Conservation (phyloP, 2,888 invertebrate genomes). For the Neocrepidodera transversa region DNA sequence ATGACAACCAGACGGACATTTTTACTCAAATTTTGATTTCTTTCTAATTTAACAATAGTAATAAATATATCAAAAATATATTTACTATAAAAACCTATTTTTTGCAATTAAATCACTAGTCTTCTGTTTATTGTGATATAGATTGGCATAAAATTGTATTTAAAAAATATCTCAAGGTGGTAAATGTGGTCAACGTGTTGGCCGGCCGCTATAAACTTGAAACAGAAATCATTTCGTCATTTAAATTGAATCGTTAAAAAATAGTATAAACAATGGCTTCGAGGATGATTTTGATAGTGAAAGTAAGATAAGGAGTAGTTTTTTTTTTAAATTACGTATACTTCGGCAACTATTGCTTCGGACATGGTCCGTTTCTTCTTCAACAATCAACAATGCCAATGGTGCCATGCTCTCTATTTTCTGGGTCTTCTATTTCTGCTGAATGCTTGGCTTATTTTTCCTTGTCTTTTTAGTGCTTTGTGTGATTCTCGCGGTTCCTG, state of each 20-base stretch:
- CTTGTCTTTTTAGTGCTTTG: neutral
- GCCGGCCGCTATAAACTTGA: too few relatives aligned
- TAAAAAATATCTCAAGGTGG: too few relatives aligned
- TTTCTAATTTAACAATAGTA: too few relatives aligned
- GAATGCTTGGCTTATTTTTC: neutral
- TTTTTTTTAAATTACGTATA: conserved; percentile 51
- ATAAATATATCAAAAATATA: too few relatives aligned
- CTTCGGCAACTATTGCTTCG: conserved; percentile 51
- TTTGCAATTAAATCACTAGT: too few relatives aligned
- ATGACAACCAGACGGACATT: too few relatives aligned
- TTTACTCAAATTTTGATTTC: too few relatives aligned
- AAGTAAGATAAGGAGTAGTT: conserved; percentile 56
- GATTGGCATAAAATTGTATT: too few relatives aligned
- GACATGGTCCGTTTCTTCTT: conserved; percentile 58
- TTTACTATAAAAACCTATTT: too few relatives aligned
- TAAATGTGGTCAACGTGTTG: too few relatives aligned
- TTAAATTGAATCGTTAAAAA: conserved; percentile 23
- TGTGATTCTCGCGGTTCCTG: neutral
- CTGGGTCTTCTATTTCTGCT: conserved; percentile 35
- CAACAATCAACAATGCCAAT: conserved; percentile 61
- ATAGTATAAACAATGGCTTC: conserved; percentile 29
- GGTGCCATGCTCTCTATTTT: conserved; percentile 52
- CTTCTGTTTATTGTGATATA: too few relatives aligned
- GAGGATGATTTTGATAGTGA: conserved; percentile 60
- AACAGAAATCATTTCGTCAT: conserved; percentile 19